Evolutionary conservation across 2,797 vertebrate species (phyloP).

Genomic region (Antrozous pallidus): DNA sequence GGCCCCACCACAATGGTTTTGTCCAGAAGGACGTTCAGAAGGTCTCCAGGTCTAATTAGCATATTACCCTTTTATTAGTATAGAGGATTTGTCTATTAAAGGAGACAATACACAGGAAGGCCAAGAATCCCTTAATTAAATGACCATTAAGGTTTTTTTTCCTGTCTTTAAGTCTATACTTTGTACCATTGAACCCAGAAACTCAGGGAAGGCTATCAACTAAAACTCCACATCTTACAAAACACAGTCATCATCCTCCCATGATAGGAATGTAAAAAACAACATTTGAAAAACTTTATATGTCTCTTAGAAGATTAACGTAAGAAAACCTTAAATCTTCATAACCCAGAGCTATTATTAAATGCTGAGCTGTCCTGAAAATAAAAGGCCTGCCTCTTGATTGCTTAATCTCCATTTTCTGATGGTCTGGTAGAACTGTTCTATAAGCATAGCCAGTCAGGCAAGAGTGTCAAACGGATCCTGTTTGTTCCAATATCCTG

Average conservation of each 20-base stretch:
- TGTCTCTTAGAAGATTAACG: neutral
- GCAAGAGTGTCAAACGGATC: neutral
- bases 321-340: neutral
- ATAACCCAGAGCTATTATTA: conserved; percentile 10
- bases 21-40: too few species aligned
- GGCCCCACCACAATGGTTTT: too few species aligned
- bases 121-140: neutral
- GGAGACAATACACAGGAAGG: neutral
- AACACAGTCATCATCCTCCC: neutral
- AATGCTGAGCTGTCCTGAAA: conserved; percentile 3
- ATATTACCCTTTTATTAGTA: too few species aligned
- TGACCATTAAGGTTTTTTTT: neutral
- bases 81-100: neutral
- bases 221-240: neutral
- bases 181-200: neutral
- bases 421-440: neutral
- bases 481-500: neutral
- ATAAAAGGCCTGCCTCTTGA: neutral
- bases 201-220: neutral
- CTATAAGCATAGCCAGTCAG: neutral
- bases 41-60: too few species aligned
- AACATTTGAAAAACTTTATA: neutral
- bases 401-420: neutral
- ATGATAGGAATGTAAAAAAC: neutral
- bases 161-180: neutral